phyloP scores from a whole-genome alignment of 2,888 invertebrate species.

The Cantharis rustica region DNA sequence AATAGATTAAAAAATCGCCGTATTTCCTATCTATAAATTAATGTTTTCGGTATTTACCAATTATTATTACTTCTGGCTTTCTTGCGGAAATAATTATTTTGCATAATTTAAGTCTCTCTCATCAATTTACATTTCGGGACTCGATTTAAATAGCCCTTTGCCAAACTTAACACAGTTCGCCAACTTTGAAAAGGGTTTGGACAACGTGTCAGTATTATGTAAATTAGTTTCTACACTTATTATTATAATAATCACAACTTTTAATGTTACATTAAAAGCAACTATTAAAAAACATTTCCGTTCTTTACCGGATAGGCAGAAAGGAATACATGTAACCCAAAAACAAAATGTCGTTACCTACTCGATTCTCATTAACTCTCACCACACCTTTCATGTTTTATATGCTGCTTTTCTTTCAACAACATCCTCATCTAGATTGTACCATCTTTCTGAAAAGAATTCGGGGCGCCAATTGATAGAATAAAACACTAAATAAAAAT shows the following conservation, averaged over 20 bases:
- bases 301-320: no score
- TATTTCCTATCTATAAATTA: background rate
- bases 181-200: background rate
- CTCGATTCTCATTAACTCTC: no score
- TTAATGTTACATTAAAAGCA: background rate
- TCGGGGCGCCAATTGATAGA: no score
- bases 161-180: background rate
- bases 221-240: background rate
- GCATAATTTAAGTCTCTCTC: background rate
- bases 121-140: background rate
- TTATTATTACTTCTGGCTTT: background rate
- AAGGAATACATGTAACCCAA: no score
- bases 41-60: background rate
- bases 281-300: background rate
- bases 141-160: background rate
- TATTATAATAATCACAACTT: background rate
- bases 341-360: no score
- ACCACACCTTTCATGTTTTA: no score
- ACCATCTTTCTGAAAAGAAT: no score
- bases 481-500: no score
- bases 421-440: no score
- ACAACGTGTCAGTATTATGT: background rate
- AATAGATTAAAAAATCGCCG: background rate
- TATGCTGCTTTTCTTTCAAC: no score
- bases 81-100: background rate